Evolutionary conservation across 2,113 vertebrate species (phyloP).

Genomic region (Hippolais icterina): DNA sequence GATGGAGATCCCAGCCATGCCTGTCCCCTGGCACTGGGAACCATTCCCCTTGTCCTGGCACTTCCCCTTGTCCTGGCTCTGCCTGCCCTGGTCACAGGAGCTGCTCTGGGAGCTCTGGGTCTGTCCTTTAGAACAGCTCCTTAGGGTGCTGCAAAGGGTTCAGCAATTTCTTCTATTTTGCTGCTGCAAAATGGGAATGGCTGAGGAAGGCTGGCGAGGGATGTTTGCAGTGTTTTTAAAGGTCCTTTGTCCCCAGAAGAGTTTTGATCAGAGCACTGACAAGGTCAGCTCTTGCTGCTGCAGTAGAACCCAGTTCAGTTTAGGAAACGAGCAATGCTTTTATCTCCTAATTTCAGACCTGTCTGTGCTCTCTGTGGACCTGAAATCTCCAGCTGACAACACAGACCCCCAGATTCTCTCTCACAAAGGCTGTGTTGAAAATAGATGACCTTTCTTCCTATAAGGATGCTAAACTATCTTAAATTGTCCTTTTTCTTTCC

Average conservation of each 20-base stretch:
- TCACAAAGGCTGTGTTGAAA: slow-evolving; percentile 58
- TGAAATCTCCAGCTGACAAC: slow-evolving; percentile 63
- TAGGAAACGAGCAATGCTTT: slow-evolving; percentile 75
- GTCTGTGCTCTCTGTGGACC: slow-evolving; percentile 47
- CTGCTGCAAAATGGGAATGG: not conserved
- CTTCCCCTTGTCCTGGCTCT: not conserved
- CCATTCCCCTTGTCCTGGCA: not conserved
- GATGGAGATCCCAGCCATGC: not conserved
- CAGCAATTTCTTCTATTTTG: not conserved
- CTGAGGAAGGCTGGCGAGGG: not conserved
- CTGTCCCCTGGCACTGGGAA: not conserved
- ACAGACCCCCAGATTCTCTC: slow-evolving; percentile 60
- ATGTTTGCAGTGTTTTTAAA: slow-evolving; percentile 56
- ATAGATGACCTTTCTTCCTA: slow-evolving; percentile 65
- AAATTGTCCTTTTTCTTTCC: not conserved
- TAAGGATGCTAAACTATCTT: slow-evolving; percentile 9
- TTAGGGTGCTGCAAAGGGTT: not conserved
- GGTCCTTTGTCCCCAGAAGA: slow-evolving; percentile 58
- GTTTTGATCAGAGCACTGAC: slow-evolving; percentile 77
- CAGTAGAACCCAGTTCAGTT: slow-evolving; percentile 44
- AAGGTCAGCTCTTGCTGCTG: slow-evolving; percentile 75
- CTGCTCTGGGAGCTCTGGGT: not conserved
- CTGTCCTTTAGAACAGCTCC: accelerated
- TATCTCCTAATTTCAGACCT: slow-evolving; percentile 68
- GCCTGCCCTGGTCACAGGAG: not conserved